Evolutionary conservation across 1,140 invertebrate species (phyloP).

Genomic region (Arion vulgaris): DNA sequence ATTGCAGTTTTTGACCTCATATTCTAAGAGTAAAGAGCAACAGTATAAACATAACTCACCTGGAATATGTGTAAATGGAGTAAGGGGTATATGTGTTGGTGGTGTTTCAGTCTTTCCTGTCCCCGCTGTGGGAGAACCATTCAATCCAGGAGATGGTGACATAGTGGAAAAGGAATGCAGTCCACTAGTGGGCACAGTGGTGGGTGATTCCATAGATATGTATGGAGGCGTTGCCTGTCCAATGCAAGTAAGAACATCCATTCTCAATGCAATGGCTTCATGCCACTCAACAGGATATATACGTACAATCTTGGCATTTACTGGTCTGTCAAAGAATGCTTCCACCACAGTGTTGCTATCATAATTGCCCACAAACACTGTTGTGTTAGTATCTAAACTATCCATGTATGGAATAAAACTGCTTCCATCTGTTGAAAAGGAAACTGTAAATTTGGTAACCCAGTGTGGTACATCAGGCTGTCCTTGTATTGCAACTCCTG

Average conservation of each 20-base stretch:
- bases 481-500: slow-evolving; percentile 70
- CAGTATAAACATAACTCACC: background rate
- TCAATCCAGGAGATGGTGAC: background rate
- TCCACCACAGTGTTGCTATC: slow-evolving; percentile 51
- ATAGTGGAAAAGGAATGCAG: background rate
- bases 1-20: no score
- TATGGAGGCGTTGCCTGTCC: slow-evolving; percentile 24
- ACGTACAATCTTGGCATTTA: slow-evolving; percentile 53
- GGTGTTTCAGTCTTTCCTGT: background rate
- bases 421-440: slow-evolving; percentile 64
- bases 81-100: background rate
- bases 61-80: background rate
- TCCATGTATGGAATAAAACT: slow-evolving; percentile 47
- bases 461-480: slow-evolving; percentile 59
- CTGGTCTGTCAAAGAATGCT: slow-evolving; percentile 48
- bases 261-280: slow-evolving; percentile 51
- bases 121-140: background rate
- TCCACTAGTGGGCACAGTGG: background rate
- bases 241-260: slow-evolving; percentile 44
- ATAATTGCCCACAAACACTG: slow-evolving; percentile 54
- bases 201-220: background rate
- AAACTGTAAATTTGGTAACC: slow-evolving; percentile 65
- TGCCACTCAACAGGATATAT: slow-evolving; percentile 58
- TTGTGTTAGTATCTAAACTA: slow-evolving; percentile 33
- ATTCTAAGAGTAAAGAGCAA: no score